Evolutionary conservation across 2,797 vertebrate genomes (phyloP).

Genomic region (Falco berigora): DNA sequence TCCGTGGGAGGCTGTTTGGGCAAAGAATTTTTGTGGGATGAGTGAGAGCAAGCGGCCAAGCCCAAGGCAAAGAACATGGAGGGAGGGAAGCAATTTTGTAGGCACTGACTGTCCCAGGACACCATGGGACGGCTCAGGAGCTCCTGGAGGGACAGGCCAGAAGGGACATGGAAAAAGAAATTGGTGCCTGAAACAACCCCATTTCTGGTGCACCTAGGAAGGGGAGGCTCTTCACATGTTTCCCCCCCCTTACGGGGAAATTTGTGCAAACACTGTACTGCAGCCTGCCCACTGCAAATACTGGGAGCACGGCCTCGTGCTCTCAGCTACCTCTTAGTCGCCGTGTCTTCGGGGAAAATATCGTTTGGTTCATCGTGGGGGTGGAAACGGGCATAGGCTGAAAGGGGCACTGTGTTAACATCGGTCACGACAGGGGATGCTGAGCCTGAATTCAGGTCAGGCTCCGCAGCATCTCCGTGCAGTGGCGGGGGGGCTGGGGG

Average conservation of each 20-base stretch:
- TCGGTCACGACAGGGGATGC: fast-evolving
- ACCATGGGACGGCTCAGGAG: not conserved
- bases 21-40: not conserved
- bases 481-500: fast-evolving
- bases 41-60: not conserved
- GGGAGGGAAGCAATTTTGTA: not conserved
- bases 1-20: not conserved
- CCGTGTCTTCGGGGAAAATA: not conserved
- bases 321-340: not conserved
- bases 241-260: not conserved
- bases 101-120: not conserved
- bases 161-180: not conserved
- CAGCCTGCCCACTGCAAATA: not conserved
- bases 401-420: not conserved
- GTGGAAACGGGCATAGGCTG: not conserved
- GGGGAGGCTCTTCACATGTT: not conserved
- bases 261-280: not conserved
- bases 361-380: fast-evolving
- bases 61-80: not conserved
- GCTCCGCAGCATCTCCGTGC: not conserved
- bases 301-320: not conserved
- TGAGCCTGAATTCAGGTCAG: not conserved
- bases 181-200: not conserved
- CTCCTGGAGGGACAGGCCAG: not conserved
- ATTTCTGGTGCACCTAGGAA: not conserved